Evolutionary conservation across 2,888 invertebrate genomes (phyloP), one percentile per base, ranked within the genome.

Genomic region (Toxonevra muliebris): DNA sequence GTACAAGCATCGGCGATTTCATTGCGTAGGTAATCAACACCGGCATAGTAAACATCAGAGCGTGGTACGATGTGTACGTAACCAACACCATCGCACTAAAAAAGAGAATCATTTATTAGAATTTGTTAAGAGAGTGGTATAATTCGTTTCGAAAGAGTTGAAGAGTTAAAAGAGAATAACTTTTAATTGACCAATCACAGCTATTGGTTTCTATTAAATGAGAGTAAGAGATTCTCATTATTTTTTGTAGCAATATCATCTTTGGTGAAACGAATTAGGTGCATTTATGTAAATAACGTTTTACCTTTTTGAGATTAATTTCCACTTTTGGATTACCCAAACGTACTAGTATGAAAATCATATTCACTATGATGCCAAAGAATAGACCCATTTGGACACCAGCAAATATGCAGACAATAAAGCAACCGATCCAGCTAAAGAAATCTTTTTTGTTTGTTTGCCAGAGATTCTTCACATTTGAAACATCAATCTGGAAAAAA

Each of bases 371-470:
- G 71, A 91, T 90, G 67, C 95, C 95, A 58, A 89, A 87, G 41
- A 93, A 86, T 72, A 96, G 89, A 60, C 95, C 95, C 77, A 90
- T 87, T 87, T 95, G 94, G 57, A 95, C 92, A 30, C 93, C 91
- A 69, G 89, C 86, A 63, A 88, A 79, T 63, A 95, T 83, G 71
- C 93, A 91, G 53, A 90, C 87, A 1, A 89, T 68, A 72, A 93
- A 91, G 60, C 95, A 95, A 13, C 89, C 85, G 64, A 88, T 75
- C 78, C 92, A 89, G 65, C 93, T 89, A 57, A 88, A 76, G 66
- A 92, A 88, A 83, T 94, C 93, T 69, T 86, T 82, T 79, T 88
- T 88, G 80, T 86, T 87, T 72, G 84, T 83, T 17, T 82, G 85
- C 90, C 90, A 91, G 10, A 90, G 86, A 12, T 85, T 81, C 45